Percentiles rank a stretch among this genome's conserved stretches.
Conservation (phyloP, 2,888 invertebrate species). For the Notodonta ziczac region DNA sequence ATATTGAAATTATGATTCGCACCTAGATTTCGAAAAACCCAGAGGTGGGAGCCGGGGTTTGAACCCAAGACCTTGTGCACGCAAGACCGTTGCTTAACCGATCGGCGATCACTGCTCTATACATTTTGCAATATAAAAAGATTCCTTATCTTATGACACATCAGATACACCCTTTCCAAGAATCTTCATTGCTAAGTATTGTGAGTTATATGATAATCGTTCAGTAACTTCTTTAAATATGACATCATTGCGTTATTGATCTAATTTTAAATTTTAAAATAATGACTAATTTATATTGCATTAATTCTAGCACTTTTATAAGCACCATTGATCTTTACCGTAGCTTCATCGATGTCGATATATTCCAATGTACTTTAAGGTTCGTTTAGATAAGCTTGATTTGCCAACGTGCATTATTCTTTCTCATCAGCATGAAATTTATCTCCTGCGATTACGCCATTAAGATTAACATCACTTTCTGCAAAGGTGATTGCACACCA, state of each 20-base stretch:
- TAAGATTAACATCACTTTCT: slow-evolving; percentile 27
- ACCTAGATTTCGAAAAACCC: too few relatives aligned
- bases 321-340: too few relatives aligned
- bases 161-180: not conserved
- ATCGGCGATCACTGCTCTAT: not conserved
- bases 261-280: not conserved
- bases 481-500: not conserved
- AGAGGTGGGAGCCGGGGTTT: too few relatives aligned
- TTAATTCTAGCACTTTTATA: too few relatives aligned
- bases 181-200: not conserved
- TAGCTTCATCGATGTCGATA: not conserved
- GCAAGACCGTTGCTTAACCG: too few relatives aligned
- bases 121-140: not conserved
- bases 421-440: too few relatives aligned
- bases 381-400: not conserved
- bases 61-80: too few relatives aligned
- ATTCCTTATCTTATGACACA: not conserved
- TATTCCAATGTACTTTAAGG: not conserved
- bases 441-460: slow-evolving; percentile 10
- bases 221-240: not conserved
- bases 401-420: too few relatives aligned
- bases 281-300: too few relatives aligned
- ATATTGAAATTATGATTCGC: too few relatives aligned
- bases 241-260: not conserved
- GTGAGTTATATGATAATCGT: not conserved